These are phyloP conservation scores for Shinisaurus crocodilurus DNA, from an alignment of 2,113 vertebrate genomes.

Conservation along the genomic window DNA sequence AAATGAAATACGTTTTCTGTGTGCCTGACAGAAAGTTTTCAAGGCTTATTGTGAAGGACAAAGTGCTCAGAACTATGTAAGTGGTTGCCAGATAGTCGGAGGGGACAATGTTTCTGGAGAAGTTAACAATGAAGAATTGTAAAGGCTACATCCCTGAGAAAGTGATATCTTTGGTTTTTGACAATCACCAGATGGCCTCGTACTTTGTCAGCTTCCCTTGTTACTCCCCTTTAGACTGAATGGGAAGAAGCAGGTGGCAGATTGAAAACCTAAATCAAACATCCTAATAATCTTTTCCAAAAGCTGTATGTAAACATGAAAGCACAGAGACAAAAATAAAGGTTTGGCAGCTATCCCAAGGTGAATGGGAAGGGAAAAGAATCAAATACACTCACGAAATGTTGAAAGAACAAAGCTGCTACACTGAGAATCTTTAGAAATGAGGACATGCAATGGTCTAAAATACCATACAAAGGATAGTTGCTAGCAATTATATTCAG, in stretches of 20 bases:
- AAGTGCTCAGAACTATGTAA: background rate
- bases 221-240: background rate
- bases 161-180: background rate
- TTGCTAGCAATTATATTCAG: background rate
- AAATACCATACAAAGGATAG: constrained; percentile 10
- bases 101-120: background rate
- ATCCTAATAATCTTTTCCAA: constrained; percentile 10
- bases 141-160: too few species aligned
- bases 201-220: background rate
- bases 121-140: background rate
- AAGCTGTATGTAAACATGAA: background rate
- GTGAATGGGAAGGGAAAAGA: background rate
- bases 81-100: background rate
- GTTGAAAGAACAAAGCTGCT: background rate
- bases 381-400: constrained; percentile 26
- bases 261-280: constrained; percentile 5
- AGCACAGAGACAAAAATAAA: constrained; percentile 32
- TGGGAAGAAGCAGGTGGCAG: background rate
- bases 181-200: constrained; percentile 25
- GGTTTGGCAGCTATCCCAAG: background rate
- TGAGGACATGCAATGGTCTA: constrained; percentile 24
- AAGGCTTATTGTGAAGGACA: background rate
- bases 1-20: too few species aligned
- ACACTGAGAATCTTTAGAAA: constrained; percentile 18
- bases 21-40: background rate